These are phyloP conservation scores for Cercopithecus mona DNA, from an alignment of 2,113 vertebrate species.

Conservation along the genomic window DNA sequence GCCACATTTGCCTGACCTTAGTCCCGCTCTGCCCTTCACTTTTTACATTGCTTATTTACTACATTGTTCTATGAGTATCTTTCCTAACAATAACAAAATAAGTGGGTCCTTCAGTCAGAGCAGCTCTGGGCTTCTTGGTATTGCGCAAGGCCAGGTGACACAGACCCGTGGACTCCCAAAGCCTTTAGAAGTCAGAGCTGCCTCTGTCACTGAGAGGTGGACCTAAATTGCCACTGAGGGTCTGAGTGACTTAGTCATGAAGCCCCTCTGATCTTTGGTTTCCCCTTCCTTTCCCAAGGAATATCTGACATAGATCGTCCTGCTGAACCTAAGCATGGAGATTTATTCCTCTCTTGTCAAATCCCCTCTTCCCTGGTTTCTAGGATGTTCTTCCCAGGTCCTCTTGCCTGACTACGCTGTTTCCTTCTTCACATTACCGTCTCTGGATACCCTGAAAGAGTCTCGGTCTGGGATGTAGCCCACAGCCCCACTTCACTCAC, in stretches of 20 bases:
- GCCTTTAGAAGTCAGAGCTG: not conserved
- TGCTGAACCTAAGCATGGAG: too few relatives aligned
- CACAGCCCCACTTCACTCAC: not conserved
- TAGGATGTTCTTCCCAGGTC: accelerated
- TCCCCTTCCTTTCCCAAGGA: not conserved
- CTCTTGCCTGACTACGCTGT: not conserved
- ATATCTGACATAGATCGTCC: not conserved
- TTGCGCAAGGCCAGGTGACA: not conserved
- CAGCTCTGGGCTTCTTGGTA: not conserved
- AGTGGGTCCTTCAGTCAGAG: not conserved
- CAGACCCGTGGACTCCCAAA: not conserved
- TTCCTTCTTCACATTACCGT: not conserved
- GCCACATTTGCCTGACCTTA: not conserved
- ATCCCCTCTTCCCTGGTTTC: not conserved
- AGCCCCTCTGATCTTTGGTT: not conserved
- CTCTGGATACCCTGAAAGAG: not conserved
- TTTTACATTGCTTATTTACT: not conserved
- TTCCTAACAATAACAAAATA: not conserved
- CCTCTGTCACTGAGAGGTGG: accelerated
- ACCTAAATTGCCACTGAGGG: not conserved
- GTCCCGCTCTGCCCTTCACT: not conserved
- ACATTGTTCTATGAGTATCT: too few relatives aligned
- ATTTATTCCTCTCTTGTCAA: not conserved
- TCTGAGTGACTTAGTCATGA: not conserved
- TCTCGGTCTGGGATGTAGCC: not conserved